These are phyloP conservation scores for Netelia melanura DNA, from an alignment of 2,888 invertebrate genomes.

Conservation along the genomic window DNA sequence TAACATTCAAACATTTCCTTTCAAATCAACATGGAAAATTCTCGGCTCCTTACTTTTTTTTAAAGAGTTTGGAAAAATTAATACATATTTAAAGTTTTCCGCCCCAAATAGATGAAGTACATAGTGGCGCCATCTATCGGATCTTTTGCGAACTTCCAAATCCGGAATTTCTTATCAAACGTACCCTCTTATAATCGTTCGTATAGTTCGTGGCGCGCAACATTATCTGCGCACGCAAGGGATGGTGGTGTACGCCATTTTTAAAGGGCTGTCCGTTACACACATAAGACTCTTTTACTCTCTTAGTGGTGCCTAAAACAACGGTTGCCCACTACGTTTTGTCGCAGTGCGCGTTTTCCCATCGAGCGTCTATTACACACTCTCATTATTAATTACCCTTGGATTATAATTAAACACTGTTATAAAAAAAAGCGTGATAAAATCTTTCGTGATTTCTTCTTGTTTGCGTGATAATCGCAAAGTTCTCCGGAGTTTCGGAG, in stretches of 20 bases:
- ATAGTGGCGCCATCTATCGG: background rate
- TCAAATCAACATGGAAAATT: background rate
- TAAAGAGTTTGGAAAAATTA: too few species aligned
- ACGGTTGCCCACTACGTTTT: constrained; percentile 17
- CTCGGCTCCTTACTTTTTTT: too few species aligned
- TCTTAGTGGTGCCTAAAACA: background rate
- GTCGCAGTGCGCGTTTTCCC: constrained; percentile 50
- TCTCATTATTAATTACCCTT: background rate
- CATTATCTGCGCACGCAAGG: constrained; percentile 3
- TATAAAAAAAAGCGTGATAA: too few species aligned
- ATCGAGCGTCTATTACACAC: background rate
- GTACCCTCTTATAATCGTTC: background rate
- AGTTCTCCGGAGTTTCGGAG: background rate
- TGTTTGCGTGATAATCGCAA: too few species aligned
- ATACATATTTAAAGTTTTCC: too few species aligned
- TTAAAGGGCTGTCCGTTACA: constrained; percentile 65
- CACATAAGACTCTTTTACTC: constrained; percentile 60
- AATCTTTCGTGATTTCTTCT: too few species aligned
- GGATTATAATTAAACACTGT: background rate
- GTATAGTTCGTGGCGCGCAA: background rate
- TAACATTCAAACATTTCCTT: background rate
- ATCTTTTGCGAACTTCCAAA: background rate
- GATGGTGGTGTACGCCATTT: constrained; percentile 66
- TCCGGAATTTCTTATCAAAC: background rate
- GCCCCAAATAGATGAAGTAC: background rate